A percentile compares a stretch with the other conserved stretches of the same genome.
Conservation (phyloP, 2,888 invertebrate species). For the Autographa pulchrina region DNA sequence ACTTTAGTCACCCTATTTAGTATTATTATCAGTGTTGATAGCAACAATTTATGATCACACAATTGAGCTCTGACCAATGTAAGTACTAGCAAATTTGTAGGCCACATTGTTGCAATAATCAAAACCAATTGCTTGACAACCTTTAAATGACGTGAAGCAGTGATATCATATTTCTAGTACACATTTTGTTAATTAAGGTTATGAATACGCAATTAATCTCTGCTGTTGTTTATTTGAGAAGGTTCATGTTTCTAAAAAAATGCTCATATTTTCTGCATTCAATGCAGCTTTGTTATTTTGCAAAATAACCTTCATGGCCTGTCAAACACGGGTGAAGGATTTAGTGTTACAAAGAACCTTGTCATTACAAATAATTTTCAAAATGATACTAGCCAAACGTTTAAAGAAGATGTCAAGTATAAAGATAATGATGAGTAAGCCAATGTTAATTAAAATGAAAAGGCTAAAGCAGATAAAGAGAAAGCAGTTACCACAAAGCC, state of each 20-base stretch:
- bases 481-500: conserved; percentile 38
- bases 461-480: conserved; percentile 33
- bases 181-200: conserved; percentile 39
- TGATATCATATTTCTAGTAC: conserved; percentile 57
- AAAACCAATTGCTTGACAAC: conserved; percentile 73
- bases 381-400: background rate
- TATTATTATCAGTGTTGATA: conserved; percentile 59
- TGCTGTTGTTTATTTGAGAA: too few relatives aligned
- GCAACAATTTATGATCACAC: conserved; percentile 65
- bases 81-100: conserved; percentile 71
- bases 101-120: conserved; percentile 74
- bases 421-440: background rate
- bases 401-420: background rate
- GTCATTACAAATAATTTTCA: background rate
- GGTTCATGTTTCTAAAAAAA: background rate
- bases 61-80: conserved; percentile 67
- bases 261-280: background rate
- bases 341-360: background rate
- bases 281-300: background rate
- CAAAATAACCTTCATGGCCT: conserved; percentile 13
- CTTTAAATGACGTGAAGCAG: conserved; percentile 60
- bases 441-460: conserved; percentile 17
- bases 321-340: conserved; percentile 6
- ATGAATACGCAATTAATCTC: conserved; percentile 20
- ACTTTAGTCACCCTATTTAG: conserved; percentile 40